Conservation (phyloP, 2,797 vertebrate species). For the Trachurus trachurus region DNA sequence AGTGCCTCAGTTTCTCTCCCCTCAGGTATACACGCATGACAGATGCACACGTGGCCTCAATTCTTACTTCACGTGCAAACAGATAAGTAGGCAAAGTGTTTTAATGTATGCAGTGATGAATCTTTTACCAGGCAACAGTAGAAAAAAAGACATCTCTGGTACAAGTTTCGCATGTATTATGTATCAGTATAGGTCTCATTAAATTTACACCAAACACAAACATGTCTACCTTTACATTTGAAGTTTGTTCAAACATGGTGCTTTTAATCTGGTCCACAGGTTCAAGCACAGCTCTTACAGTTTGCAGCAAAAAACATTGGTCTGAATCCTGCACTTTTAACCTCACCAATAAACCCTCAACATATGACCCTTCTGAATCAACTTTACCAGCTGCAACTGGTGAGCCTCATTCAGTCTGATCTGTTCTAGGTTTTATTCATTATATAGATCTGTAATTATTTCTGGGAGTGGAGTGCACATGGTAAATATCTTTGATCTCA, state of each 20-base stretch:
- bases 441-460: neutral
- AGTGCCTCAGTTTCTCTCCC: conserved; percentile 99
- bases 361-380: conserved; percentile 99
- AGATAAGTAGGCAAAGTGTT: neutral
- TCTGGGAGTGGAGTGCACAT: neutral
- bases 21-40: conserved; percentile 67
- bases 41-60: neutral
- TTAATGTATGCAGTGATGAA: conserved; percentile 30
- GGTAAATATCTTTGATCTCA: neutral
- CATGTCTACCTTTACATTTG: neutral
- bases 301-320: conserved; percentile 99
- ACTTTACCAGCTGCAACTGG: conserved; percentile 99
- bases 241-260: neutral
- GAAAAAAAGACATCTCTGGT: conserved; percentile 4
- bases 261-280: conserved; percentile 78
- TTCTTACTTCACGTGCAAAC: conserved; percentile 12
- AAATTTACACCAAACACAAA: neutral
- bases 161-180: conserved; percentile 25
- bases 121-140: conserved; percentile 10
- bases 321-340: conserved; percentile 99
- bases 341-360: conserved; percentile 99
- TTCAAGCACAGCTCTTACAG: conserved; percentile 99
- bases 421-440: conserved; percentile 14
- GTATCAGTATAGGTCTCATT: conserved; percentile 3
- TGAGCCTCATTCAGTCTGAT: conserved; percentile 79